Evolutionary conservation across 1,140 invertebrate genomes (phyloP), one percentile per base, ranked within the genome.

Genomic region (Cherax destructor): DNA sequence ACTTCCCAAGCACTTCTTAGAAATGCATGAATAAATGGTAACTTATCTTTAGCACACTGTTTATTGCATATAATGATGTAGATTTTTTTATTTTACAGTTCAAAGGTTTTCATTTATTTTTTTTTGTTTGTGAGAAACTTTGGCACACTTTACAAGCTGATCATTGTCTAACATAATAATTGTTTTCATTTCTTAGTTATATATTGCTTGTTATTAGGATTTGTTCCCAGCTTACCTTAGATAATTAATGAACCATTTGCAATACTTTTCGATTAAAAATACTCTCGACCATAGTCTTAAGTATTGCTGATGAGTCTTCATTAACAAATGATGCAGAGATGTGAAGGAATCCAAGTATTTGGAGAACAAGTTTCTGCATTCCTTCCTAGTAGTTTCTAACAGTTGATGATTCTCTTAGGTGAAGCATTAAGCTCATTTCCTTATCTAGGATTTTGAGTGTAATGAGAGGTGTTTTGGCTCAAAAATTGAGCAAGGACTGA

Each of bases 11-110:
- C 18, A 65, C n/a, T 41, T 65, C 65, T 41, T 65, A 18, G 24
- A 30, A 74, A 74, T 74, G 69, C 69, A 74, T n/a, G 69, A 30
- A 30, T 74, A 74, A 74, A 74, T 74, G 69, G 24, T 74, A 74
- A 74, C 69, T 30, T 74, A 74, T 11, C n/a, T 74, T 30, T 9
- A 74, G 24, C 69, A 74, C 69, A 74, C 3, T 30, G 24, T 74
- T 74, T 74, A 9, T 74, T 74, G 69, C n/a, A 30, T 30, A 10
- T 74, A n/a, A 74, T 65, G 61, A 65, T 65, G 69, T 74, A 30
- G 69, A 74, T 74, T n/a, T 74, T 72, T 21, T 74, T 30, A 74
- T 74, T 74, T 30, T 74, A 30, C n/a, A 74, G 24, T n/a, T 30
- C 69, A 74, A 10, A 30, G 24, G 69, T 30, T n/a, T 74, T 74